Evolutionary conservation across 2,113 vertebrate genomes (phyloP).

Genomic region (Opisthocomus hoazin): DNA sequence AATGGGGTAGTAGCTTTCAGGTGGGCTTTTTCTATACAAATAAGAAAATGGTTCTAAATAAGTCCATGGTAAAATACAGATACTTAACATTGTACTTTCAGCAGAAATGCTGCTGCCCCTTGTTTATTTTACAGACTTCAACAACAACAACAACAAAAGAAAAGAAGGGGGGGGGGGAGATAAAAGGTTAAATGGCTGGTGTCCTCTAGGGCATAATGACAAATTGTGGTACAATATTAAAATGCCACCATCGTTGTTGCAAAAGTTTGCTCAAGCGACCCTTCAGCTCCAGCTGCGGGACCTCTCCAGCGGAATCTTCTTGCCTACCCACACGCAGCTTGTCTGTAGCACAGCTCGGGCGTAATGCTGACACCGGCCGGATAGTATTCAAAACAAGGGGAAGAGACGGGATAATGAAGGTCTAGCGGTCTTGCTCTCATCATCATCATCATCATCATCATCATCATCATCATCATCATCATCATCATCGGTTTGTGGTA

Average conservation of each 20-base stretch:
- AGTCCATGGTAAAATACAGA: slow-evolving; percentile 56
- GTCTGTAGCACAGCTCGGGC: slow-evolving; percentile 53
- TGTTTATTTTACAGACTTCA: slow-evolving; percentile 66
- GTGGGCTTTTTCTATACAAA: slow-evolving; percentile 63
- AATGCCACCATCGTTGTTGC: slow-evolving; percentile 63
- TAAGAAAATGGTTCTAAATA: slow-evolving; percentile 51
- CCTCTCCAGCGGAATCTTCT: slow-evolving; percentile 58
- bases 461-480: slow-evolving; percentile 52
- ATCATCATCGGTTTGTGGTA: slow-evolving; percentile 50
- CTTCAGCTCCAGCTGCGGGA: slow-evolving; percentile 36
- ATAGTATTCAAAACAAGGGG: slow-evolving; percentile 32
- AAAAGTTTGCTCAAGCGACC: slow-evolving; percentile 57
- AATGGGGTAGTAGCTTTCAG: slow-evolving; percentile 40
- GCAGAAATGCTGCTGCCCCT: slow-evolving; percentile 56
- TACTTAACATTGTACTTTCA: slow-evolving; percentile 48
- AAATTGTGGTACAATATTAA: slow-evolving; percentile 46
- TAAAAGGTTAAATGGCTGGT: slow-evolving; percentile 65
- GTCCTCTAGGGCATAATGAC: slow-evolving; percentile 58
- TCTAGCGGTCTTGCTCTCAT: slow-evolving; percentile 67
- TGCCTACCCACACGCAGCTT: slow-evolving; percentile 55
- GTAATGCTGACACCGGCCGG: slow-evolving; percentile 50
- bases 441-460: slow-evolving; percentile 51
- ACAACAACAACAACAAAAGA: slow-evolving; percentile 45
- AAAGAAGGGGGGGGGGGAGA: slow-evolving; percentile 26
- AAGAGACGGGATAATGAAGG: slow-evolving; percentile 48